A percentile compares a stretch with the other conserved stretches of the same genome.
Evolutionary conservation across 2,113 vertebrate species (phyloP).

Genomic region (Etheostoma spectabile): DNA sequence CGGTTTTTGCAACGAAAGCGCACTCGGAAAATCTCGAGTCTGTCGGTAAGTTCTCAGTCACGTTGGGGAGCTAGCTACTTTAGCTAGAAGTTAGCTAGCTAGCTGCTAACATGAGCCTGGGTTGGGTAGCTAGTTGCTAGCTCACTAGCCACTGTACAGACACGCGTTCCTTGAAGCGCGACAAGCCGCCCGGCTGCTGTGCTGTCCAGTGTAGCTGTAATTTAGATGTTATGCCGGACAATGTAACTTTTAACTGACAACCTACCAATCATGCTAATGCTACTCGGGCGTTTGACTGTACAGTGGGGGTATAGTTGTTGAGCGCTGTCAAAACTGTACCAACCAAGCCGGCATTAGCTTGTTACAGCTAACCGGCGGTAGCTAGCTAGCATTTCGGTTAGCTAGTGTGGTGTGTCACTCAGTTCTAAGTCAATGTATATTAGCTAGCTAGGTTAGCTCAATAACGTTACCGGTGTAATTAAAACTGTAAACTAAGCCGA

Average conservation of each 20-base stretch:
- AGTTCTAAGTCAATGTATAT: background rate
- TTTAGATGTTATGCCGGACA: background rate
- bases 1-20: constrained; percentile 81
- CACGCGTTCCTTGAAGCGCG: constrained; percentile 55
- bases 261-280: rapidly evolving
- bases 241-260: background rate
- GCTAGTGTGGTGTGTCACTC: constrained; percentile 20
- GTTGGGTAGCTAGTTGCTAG: constrained; percentile 51
- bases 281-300: rapidly evolving
- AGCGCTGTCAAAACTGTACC: background rate
- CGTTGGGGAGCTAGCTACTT: constrained; percentile 61
- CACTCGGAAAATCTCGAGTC: constrained; percentile 68
- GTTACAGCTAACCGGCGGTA: constrained; percentile 22
- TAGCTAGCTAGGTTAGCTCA: background rate
- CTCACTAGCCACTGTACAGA: constrained; percentile 40
- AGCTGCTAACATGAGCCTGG: constrained; percentile 38
- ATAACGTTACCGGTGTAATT: background rate
- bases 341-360: constrained; percentile 50
- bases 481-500: background rate
- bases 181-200: constrained; percentile 12
- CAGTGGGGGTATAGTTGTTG: background rate
- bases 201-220: background rate
- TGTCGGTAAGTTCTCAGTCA: constrained; percentile 77
- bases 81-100: constrained; percentile 37
- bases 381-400: constrained; percentile 29